Evolutionary conservation across 2,113 vertebrate species (phyloP), one percentile per base, ranked within the genome.

Genomic region (Nettapus auritus): DNA sequence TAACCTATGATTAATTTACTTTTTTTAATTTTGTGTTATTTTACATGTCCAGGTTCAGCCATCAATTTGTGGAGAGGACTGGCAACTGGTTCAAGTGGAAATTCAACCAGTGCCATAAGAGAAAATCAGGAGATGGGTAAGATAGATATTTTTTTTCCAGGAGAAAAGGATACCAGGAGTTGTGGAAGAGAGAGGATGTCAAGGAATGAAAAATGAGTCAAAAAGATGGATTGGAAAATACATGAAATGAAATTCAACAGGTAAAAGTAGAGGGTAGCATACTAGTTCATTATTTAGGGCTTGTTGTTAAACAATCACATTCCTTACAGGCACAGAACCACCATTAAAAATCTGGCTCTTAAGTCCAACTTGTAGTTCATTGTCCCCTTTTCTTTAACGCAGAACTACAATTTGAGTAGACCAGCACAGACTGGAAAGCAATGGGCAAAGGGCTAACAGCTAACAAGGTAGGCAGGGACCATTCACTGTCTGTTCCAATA

Each of bases 371-470:
- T 90, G 16, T 57, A 38, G 7, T 52, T 7, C 7, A 7, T 6
- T 40, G 15, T 7, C 10, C 5, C 7, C 21, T 82, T 82, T 73
- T 15, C 70, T 89, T 75, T 56, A 56, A 0, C 17, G n/a, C 10
- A 70, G 25, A 82, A 40, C 40, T 60, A 28, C 17, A 56, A 59
- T 63, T 1, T 26, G 25, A 57, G 13, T 8, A 40, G 14, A 53
- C 2, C 8, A 57, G 5, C 10, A 12, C 38, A 73, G 8, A 19
- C n/a, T 55, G 26, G 23, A 52, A 69, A 62, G 2, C 5, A 7
- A 50, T 44, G 8, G 0, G 0, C 7, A 81, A 28, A 74, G 9
- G 3, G 4, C 0, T 2, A 79, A 40, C 16, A 31, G 5, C 22
- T 11, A 70, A 21, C 14, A 70, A 2, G 1, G 10, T 25, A 62